phyloP scores from a whole-genome alignment of 2,113 vertebrate species.

The Calidris pugnax region DNA sequence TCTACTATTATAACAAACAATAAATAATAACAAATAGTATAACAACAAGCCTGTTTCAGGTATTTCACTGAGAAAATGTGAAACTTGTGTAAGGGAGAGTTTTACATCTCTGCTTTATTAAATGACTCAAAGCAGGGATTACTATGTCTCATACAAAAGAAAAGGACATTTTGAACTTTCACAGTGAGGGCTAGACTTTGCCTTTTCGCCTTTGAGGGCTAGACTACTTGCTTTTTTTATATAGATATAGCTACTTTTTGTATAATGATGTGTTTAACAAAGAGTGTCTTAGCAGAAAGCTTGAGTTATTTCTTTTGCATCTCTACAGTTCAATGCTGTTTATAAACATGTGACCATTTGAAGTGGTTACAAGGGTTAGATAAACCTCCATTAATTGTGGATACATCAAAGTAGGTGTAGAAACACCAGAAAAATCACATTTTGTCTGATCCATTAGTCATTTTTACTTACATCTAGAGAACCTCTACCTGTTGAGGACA shows the following conservation, averaged over 20 bases:
- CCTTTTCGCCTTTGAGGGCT: background rate
- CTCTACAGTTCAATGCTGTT: background rate
- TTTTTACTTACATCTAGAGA: background rate
- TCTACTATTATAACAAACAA: background rate
- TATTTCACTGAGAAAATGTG: background rate
- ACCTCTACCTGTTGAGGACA: background rate
- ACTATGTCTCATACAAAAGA: accelerated
- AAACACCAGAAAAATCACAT: background rate
- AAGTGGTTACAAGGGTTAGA: background rate
- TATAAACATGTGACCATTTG: background rate
- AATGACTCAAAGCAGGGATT: background rate
- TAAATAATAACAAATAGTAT: background rate
- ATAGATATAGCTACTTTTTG: background rate
- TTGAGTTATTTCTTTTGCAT: background rate
- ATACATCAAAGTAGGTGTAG: background rate
- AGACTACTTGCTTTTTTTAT: background rate
- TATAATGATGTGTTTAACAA: background rate
- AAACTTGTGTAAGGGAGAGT: too few relatives aligned
- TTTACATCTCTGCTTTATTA: background rate
- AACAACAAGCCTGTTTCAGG: background rate
- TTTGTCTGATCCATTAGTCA: background rate
- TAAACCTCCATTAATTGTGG: background rate
- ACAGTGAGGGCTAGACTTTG: background rate
- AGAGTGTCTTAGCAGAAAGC: background rate
- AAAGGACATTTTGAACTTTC: background rate